Evolutionary conservation across 2,113 vertebrate species (phyloP).

Genomic region (Gopherus flavomarginatus): DNA sequence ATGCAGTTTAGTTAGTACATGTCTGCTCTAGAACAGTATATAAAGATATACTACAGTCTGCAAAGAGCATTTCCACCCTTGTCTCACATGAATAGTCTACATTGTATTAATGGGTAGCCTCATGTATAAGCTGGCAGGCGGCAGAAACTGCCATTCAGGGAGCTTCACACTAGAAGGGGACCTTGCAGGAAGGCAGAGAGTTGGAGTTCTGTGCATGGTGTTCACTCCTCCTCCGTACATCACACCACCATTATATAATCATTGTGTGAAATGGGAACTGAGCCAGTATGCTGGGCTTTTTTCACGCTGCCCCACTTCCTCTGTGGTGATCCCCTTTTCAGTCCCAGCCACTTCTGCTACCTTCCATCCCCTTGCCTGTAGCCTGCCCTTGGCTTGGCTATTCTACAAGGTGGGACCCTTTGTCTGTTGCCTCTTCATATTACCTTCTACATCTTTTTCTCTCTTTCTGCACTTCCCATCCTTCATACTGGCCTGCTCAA

Average conservation of each 20-base stretch:
- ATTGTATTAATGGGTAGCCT: background rate
- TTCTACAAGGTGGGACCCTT: background rate
- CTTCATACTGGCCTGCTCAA: background rate
- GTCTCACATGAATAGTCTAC: background rate
- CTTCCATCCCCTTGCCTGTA: background rate
- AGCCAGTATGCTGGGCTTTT: accelerated
- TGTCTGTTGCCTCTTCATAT: accelerated
- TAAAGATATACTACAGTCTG: background rate
- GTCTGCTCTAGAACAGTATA: background rate
- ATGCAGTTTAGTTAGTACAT: background rate
- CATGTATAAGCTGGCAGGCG: background rate
- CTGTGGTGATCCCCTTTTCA: background rate
- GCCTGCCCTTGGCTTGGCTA: background rate
- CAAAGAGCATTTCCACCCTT: background rate
- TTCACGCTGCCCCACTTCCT: background rate
- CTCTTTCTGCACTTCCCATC: background rate
- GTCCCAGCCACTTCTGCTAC: background rate
- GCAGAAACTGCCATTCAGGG: background rate
- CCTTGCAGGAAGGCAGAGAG: background rate
- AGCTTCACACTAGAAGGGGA: background rate
- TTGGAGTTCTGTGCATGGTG: background rate
- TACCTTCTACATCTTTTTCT: background rate
- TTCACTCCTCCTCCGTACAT: background rate
- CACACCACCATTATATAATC: background rate
- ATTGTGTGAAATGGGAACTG: background rate